Conservation (phyloP, 37 sponge, comb jelly and placozoan genomes). For the Bolinopsis microptera region DNA sequence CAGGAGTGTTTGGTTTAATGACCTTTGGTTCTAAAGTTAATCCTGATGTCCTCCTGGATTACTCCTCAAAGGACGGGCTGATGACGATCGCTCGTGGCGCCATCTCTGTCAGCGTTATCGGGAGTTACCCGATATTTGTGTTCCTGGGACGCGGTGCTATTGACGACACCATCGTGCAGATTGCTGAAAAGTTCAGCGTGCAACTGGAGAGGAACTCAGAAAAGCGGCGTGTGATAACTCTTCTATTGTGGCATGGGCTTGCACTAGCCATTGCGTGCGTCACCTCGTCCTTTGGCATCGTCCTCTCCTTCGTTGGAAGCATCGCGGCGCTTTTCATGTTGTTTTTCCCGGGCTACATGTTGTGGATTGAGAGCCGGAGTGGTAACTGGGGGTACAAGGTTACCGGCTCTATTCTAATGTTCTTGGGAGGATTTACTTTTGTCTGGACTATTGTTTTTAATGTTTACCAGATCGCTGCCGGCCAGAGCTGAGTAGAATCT, state of each 20-base stretch:
- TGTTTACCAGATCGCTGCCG: background rate
- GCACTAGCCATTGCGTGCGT: background rate
- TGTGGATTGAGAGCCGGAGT: background rate
- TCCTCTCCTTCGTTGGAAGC: background rate
- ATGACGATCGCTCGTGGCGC: background rate
- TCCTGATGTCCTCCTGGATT: background rate
- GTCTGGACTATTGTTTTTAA: background rate
- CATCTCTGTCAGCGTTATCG: background rate
- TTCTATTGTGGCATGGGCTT: background rate
- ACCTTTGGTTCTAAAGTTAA: background rate
- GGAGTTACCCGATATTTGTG: background rate
- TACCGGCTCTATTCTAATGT: background rate
- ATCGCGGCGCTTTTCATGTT: constrained; percentile 46
- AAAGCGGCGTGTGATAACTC: background rate
- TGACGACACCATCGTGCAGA: background rate
- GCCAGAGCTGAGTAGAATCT: background rate
- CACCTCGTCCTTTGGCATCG: background rate
- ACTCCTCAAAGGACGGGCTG: background rate
- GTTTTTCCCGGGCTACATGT: constrained; percentile 1
- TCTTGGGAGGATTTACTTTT: background rate
- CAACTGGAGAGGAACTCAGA: background rate
- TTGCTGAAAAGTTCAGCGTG: background rate
- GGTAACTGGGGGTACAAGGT: background rate
- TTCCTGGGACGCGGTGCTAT: constrained; percentile 5
- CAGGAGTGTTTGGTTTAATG: background rate